Evolutionary conservation across 2,888 invertebrate genomes (phyloP).

Genomic region (Anagyrus pseudococci): DNA sequence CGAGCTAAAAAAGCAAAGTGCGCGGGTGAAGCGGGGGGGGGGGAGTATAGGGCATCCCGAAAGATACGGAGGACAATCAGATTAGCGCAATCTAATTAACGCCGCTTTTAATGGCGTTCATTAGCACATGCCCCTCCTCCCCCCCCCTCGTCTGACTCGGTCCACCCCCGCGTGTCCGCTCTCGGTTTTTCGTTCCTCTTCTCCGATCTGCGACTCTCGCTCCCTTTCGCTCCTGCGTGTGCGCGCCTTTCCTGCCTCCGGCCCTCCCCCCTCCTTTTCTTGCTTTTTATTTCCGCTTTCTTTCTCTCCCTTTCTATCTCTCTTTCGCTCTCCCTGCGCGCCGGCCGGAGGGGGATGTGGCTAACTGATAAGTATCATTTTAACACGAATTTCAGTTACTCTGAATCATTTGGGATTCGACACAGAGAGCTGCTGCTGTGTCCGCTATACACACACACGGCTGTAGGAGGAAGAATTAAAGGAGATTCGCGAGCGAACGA

Average conservation of each 20-base stretch:
- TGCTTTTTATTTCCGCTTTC: too few species aligned
- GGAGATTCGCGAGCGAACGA: background rate
- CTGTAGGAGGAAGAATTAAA: too few species aligned
- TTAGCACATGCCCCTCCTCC: slow-evolving; percentile 57
- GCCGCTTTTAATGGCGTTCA: slow-evolving; percentile 63
- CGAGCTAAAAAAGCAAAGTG: too few species aligned
- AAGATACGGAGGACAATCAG: slow-evolving; percentile 53
- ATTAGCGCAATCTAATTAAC: slow-evolving; percentile 62
- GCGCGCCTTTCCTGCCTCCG: background rate
- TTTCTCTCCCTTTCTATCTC: too few species aligned
- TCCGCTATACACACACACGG: too few species aligned
- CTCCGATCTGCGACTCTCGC: slow-evolving; percentile 26
- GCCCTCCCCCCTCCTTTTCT: background rate
- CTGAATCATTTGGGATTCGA: slow-evolving; percentile 35
- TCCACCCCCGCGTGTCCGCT: too few species aligned
- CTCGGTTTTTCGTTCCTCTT: slow-evolving; percentile 40
- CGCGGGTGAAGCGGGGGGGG: slow-evolving; percentile 19
- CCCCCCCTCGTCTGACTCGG: slow-evolving; percentile 38
- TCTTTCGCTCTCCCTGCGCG: too few species aligned
- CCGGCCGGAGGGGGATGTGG: too few species aligned
- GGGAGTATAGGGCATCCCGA: too few species aligned
- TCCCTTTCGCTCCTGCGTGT: slow-evolving; percentile 14
- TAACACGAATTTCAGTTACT: slow-evolving; percentile 39
- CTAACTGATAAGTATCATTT: slow-evolving; percentile 38
- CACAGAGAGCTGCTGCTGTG: slow-evolving; percentile 1